Evolutionary conservation across 2,113 vertebrate genomes (phyloP), one percentile per base, ranked within the genome.

Genomic region (Boulengerochromis microlepis): DNA sequence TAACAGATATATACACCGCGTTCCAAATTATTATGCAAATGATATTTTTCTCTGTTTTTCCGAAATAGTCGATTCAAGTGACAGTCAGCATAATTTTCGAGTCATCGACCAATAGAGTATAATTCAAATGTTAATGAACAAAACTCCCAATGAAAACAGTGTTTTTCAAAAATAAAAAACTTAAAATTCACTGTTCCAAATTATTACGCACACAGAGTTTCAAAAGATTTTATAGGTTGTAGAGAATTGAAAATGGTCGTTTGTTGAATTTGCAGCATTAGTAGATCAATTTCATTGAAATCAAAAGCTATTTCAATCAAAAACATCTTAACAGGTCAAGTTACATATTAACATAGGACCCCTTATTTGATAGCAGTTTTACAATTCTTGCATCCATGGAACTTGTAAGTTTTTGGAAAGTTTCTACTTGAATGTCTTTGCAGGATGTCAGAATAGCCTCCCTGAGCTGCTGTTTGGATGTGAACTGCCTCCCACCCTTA

Each of bases 61-160:
- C 2, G 0, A 57, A 57, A 57, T 3, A 57, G 54, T 57, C 7
- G 0, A 15, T 57, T 57, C 54, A 57, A 26, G 26, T 8, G 54
- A 26, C 22, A 57, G 54, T 57, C 1, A 3, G 24, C 54, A 57
- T 57, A 15, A 56, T 56, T 56, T 12, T 24, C 1, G 2, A 56
- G 22, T 56, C 53, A 24, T 24, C 11, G 11, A 56, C 53, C 53
- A 56, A 56, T 11, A 26, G 54, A 57, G 2, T 57, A 57, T 57
- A 57, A 26, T 57, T 15, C 22, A 57, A 57, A 57, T 56, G 12
- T 56, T 56, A 26, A 22, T 56, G 22, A 26, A 56, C 54, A 26
- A 56, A 56, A 56, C 54, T 56, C 12, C 54, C 22, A 56, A 56
- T 56, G 54, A 56, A 26, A 56, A 26, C 22, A 26, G 22, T 26